A percentile compares a stretch with the other conserved stretches of the same genome.
phyloP scores from a whole-genome alignment of 2,113 vertebrate genomes.

The Hypomesus transpacificus region DNA sequence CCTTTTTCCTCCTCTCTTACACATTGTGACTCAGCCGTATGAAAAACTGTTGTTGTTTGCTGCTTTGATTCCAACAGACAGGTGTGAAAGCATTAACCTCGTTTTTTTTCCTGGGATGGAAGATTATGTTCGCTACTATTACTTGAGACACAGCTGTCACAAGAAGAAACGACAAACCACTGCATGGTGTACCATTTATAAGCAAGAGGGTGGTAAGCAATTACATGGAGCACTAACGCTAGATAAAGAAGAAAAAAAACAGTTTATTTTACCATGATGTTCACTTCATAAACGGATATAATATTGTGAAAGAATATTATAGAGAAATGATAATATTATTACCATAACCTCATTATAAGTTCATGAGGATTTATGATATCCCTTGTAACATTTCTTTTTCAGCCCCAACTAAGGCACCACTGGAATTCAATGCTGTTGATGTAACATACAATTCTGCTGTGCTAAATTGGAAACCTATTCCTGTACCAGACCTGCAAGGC shows the following conservation, averaged over 20 bases:
- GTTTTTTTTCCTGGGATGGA: slow-evolving; percentile 54
- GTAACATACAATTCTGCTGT: slow-evolving; percentile 41
- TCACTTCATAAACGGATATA: not conserved
- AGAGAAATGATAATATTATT: not conserved
- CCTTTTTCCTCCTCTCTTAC: not conserved
- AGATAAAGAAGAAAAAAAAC: no score
- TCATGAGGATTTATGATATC: not conserved
- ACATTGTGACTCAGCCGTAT: not conserved
- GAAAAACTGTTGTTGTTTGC: no score
- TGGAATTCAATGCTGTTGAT: slow-evolving; percentile 23
- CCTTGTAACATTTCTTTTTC: slow-evolving; percentile 10
- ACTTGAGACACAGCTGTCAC: slow-evolving; percentile 56
- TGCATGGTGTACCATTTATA: slow-evolving; percentile 62
- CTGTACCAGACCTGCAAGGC: slow-evolving; percentile 48
- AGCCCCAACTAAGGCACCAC: slow-evolving; percentile 57
- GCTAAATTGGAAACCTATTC: slow-evolving; percentile 62
- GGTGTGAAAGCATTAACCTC: not conserved
- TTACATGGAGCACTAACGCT: not conserved
- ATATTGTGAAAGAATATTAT: no score
- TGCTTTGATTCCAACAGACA: not conserved
- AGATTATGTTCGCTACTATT: slow-evolving; percentile 64
- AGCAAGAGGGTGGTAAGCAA: slow-evolving; percentile 60
- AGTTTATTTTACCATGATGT: not conserved
- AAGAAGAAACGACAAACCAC: slow-evolving; percentile 28
- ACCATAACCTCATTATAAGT: not conserved